Evolutionary conservation across 2,113 vertebrate genomes (phyloP).

Genomic region (Sorex fumeus): DNA sequence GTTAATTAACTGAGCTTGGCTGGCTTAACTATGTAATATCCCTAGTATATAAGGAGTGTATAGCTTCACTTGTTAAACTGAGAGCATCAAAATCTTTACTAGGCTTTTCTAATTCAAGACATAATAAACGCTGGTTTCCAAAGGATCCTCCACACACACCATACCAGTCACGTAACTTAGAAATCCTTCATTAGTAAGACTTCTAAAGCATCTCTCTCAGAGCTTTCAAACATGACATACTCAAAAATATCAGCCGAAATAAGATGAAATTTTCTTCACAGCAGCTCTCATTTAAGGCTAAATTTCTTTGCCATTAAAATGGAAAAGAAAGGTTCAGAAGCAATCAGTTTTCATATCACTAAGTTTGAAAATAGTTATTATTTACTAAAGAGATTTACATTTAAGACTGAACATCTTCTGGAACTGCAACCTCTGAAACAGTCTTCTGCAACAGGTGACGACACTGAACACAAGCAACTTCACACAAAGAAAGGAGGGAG

Average conservation of each 20-base stretch:
- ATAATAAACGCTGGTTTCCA: not conserved
- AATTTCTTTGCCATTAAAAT: slow-evolving; percentile 35
- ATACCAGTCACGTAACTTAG: slow-evolving; percentile 36
- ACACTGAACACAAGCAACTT: slow-evolving; percentile 35
- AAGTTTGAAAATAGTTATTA: slow-evolving; percentile 14
- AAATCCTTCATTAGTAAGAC: not conserved
- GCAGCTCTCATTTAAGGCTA: not conserved
- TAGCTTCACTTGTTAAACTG: not conserved
- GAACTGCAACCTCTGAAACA: not conserved
- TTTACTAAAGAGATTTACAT: not conserved
- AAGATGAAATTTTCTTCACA: not conserved
- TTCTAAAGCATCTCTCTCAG: slow-evolving; percentile 12
- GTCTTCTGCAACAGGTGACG: not conserved
- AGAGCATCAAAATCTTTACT: not conserved
- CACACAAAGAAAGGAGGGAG: not conserved
- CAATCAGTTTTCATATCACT: not conserved
- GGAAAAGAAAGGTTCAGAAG: not conserved
- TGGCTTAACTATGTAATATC: not conserved
- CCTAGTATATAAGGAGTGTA: not conserved
- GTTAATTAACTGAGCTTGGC: slow-evolving; percentile 41
- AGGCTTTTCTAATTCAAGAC: not conserved
- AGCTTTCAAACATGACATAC: not conserved
- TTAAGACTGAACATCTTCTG: not conserved
- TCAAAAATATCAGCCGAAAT: not conserved
- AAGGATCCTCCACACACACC: not conserved